Evolutionary conservation across 1,140 invertebrate genomes (phyloP).

Genomic region (Zaprionus capensis): DNA sequence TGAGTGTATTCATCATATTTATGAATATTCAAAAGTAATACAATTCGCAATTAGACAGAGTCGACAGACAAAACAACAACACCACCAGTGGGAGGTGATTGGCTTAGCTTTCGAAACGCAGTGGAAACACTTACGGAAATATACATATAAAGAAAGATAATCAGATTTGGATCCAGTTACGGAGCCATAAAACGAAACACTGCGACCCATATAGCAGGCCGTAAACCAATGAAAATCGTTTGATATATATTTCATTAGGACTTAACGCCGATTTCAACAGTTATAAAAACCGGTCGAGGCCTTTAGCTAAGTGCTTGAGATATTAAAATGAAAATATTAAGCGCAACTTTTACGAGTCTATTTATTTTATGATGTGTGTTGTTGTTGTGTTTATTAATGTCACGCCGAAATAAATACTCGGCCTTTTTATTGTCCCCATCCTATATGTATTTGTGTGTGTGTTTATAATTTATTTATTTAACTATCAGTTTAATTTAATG

Average conservation of each 20-base stretch:
- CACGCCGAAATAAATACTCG: conserved; percentile 12
- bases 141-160: conserved; percentile 8
- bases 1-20: conserved; percentile 37
- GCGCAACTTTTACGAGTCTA: conserved; percentile 24
- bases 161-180: conserved; percentile 45
- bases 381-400: conserved; percentile 35
- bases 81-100: conserved; percentile 48
- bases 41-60: conserved; percentile 66
- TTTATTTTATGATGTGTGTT: conserved; percentile 43
- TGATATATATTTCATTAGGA: conserved; percentile 23
- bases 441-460: not conserved
- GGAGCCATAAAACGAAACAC: conserved; percentile 24
- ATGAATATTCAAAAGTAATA: conserved; percentile 56
- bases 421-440: not conserved
- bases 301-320: conserved; percentile 21
- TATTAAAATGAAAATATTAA: conserved; percentile 24
- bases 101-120: conserved; percentile 46
- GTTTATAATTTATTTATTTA: conserved; percentile 1
- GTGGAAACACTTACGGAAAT: not conserved
- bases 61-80: conserved; percentile 31
- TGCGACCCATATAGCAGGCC: conserved; percentile 5
- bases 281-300: conserved; percentile 13
- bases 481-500: conserved; percentile 15
- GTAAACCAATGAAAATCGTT: conserved; percentile 23
- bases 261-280: conserved; percentile 18